A percentile compares a stretch with the other conserved stretches of the same genome.
Conservation (phyloP, 2,888 invertebrate genomes). For the Crossocerus cetratus region DNA sequence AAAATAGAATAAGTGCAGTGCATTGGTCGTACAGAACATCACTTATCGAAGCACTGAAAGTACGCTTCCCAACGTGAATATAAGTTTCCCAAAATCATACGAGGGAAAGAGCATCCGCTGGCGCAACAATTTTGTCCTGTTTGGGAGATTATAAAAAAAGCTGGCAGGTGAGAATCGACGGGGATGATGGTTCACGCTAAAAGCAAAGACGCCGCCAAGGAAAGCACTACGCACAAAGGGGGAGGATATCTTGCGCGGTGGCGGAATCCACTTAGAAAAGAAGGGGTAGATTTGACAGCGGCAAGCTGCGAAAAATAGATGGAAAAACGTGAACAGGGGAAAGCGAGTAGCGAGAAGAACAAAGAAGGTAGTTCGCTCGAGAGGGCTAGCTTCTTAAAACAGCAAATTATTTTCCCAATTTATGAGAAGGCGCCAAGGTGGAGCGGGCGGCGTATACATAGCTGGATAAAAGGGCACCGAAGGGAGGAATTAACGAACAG, state of each 20-base stretch:
- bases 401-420: conserved; percentile 70
- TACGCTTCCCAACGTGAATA: conserved; percentile 12
- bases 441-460: not conserved
- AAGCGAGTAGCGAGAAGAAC: not conserved
- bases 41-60: conserved; percentile 25
- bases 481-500: too few relatives aligned
- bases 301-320: not conserved
- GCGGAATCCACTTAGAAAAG: conserved; percentile 25
- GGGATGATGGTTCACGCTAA: conserved; percentile 29
- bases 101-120: not conserved
- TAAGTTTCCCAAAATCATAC: not conserved
- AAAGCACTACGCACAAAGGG: conserved; percentile 22
- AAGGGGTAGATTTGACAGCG: conserved; percentile 20
- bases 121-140: conserved; percentile 18
- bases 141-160: conserved; percentile 38
- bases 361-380: conserved; percentile 5
- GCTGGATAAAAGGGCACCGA: conserved; percentile 1
- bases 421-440: conserved; percentile 47
- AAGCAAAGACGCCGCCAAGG: conserved; percentile 10
- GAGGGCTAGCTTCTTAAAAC: conserved; percentile 51
- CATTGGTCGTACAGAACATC: too few relatives aligned
- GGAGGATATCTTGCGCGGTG: conserved; percentile 26
- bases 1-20: too few relatives aligned
- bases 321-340: not conserved
- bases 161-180: conserved; percentile 30